Percentiles rank a stretch among this genome's conserved stretches.
Evolutionary conservation across 2,888 invertebrate genomes (phyloP).

Genomic region (Chaetogeoica ovagalla): DNA sequence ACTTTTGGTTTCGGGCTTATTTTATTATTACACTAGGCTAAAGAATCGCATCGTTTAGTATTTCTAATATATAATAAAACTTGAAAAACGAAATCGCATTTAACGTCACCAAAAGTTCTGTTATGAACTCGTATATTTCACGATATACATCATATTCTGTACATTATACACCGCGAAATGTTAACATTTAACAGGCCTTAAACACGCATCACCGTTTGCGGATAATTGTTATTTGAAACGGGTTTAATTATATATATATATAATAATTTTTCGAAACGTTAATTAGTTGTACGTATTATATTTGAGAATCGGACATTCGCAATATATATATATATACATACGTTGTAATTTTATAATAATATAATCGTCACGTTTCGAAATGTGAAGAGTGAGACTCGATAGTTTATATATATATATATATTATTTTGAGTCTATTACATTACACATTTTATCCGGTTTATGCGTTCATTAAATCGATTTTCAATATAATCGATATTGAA

Average conservation of each 20-base stretch:
- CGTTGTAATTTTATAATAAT: neutral
- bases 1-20: neutral
- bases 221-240: slow-evolving; percentile 14
- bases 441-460: neutral
- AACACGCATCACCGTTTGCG: neutral
- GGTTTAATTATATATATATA: neutral
- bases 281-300: neutral
- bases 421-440: neutral
- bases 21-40: neutral
- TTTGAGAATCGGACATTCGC: no score
- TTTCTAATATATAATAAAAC: neutral
- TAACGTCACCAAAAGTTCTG: neutral
- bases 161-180: neutral
- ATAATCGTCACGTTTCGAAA: neutral
- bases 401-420: neutral
- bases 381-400: neutral
- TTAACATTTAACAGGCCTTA: neutral
- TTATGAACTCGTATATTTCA: neutral
- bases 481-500: no score
- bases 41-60: neutral
- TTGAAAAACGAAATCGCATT: neutral
- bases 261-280: neutral
- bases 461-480: neutral
- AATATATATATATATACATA: no score
- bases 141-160: neutral